phyloP scores from a whole-genome alignment of 1,140 invertebrate genomes.

The Samia ricini region DNA sequence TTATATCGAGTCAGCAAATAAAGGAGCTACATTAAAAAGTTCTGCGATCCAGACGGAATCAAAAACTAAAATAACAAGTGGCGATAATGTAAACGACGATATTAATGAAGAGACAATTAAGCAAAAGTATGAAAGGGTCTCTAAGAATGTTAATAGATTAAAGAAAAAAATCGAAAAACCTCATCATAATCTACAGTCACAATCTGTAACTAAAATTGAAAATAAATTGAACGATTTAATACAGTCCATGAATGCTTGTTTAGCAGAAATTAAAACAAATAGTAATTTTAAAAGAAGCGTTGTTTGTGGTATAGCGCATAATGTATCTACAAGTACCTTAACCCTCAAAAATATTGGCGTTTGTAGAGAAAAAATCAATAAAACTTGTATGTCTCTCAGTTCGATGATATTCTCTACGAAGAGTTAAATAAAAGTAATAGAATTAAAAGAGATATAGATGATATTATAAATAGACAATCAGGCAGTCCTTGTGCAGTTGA shows the following conservation, averaged over 20 bases:
- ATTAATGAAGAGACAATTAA: conserved; percentile 13
- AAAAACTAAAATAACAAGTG: not conserved
- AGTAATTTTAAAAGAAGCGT: not conserved
- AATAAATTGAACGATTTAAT: conserved; percentile 41
- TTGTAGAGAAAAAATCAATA: not conserved
- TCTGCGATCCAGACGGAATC: conserved; percentile 11
- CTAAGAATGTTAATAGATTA: conserved; percentile 20
- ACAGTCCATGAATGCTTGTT: conserved; percentile 42
- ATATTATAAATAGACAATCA: conserved; percentile 19
- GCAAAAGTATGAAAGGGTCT: conserved; percentile 19
- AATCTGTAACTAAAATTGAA: conserved; percentile 30
- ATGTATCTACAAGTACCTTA: not conserved
- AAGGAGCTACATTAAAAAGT: not conserved
- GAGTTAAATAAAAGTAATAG: conserved; percentile 34
- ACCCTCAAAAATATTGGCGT: not conserved
- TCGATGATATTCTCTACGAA: conserved; percentile 32
- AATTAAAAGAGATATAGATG: conserved; percentile 30
- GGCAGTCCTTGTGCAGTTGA: conserved; percentile 25
- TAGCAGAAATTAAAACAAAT: conserved; percentile 37
- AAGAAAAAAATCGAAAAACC: conserved; percentile 17
- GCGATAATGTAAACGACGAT: not conserved
- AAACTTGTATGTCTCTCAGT: not conserved
- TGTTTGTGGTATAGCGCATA: not conserved
- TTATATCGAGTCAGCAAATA: not conserved
- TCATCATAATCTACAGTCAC: conserved; percentile 16